Evolutionary conservation across 2,797 vertebrate species (phyloP).

Genomic region (Phrynocephalus forsythii): DNA sequence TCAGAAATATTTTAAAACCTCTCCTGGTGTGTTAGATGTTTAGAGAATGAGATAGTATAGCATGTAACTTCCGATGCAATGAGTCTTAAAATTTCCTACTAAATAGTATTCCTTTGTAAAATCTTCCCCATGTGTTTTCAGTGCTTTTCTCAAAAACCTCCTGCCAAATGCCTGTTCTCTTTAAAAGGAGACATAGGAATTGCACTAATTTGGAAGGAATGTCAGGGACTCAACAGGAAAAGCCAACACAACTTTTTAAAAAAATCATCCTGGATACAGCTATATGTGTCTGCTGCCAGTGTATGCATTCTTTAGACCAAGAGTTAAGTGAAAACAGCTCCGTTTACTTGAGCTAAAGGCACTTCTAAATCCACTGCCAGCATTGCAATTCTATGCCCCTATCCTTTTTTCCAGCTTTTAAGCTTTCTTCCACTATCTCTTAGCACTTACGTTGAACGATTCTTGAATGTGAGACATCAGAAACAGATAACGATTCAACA

Average conservation of each 20-base stretch:
- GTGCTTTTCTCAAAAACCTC: conserved; percentile 36
- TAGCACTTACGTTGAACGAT: neutral
- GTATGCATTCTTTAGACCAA: neutral
- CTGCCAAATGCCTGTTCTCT: conserved; percentile 47
- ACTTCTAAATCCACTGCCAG: neutral
- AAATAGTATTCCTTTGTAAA: conserved; percentile 41
- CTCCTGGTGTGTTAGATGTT: neutral
- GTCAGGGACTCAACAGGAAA: conserved; percentile 43
- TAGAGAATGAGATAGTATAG: conserved; percentile 15
- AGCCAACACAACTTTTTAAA: conserved; percentile 21
- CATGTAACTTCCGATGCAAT: conserved; percentile 5
- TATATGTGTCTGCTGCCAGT: conserved; percentile 13
- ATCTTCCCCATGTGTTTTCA: conserved; percentile 35
- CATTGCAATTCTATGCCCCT: fast-evolving
- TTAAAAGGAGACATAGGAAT: conserved; percentile 43
- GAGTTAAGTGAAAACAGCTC: conserved; percentile 24
- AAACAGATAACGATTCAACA: neutral
- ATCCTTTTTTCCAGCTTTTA: neutral
- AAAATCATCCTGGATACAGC: conserved; percentile 3
- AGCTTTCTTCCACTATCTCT: neutral
- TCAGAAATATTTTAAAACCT: neutral
- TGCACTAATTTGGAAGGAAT: conserved; percentile 60
- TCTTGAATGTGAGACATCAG: neutral
- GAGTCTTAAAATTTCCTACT: neutral
- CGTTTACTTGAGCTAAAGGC: neutral